Base-by-base conservation (phyloP, 2,888 invertebrate species). In the Plebejus melissa region DNA sequence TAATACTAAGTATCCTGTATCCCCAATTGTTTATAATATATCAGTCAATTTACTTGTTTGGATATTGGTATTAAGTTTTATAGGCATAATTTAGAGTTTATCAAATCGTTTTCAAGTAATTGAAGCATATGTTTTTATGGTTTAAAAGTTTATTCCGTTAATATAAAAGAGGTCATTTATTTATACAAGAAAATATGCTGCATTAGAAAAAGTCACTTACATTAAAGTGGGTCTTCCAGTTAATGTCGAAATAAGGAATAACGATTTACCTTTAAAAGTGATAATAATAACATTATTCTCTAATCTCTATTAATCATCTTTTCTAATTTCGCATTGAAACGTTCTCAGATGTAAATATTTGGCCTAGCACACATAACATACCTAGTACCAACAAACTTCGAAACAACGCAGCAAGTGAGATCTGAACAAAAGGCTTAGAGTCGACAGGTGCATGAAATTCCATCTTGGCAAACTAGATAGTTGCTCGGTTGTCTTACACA, bases 381-480 rank as follows among this genome's bases (percentile, higher is more conserved):
- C 28, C 28, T 28, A 32, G 58, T 54, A 54, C 54, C 13, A 11
- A 28, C 32, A 28, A 65, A 65, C 32, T 32, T 65, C 60, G 11
- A 65, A 65, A 28, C 60, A 28, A 28, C 60, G 57, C 0, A 58
- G n/a, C 58, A 22, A 65, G 60, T 7, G 28, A 28, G 60, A 32
- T 28, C 28, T 7, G 60, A 28, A 65, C 60, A 69, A 38, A 38
- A 69, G 69, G 38, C 38, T n/a, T 7, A 38, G 36, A n/a, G 38
- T 38, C 36, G 69, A 38, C 69, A 38, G 69, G 69, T 69, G 69
- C 38, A 69, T 69, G 69, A 69, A 69, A 38, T 38, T 69, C 38
- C 69, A 38, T 69, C 69, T 69, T 69, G 69, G 7, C 38, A 69
- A 28, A 38, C 69, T 38, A 69, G 38, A 69, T 69, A 38, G 38